Evolutionary conservation across 92 coral and sea anemone species (phyloP).

Genomic region (Zoanthus solanderi): DNA sequence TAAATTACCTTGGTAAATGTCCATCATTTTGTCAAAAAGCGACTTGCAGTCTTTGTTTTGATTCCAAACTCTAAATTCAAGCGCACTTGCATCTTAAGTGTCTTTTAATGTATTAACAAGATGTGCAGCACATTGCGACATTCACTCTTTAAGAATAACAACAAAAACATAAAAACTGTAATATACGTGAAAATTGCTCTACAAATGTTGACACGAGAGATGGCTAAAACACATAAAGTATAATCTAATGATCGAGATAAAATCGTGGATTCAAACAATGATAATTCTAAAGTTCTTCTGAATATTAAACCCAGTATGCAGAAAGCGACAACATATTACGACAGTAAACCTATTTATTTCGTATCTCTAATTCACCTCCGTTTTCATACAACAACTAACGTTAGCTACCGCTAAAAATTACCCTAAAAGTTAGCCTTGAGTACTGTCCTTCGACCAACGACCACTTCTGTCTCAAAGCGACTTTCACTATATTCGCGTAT

Average conservation of each 20-base stretch:
- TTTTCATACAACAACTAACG: background rate
- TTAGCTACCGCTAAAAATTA: background rate
- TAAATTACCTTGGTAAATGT: conserved; percentile 37
- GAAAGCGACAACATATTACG: background rate
- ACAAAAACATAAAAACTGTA: background rate
- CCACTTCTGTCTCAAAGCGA: background rate
- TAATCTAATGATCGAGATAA: conserved; percentile 46
- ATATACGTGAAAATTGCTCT: conserved; percentile 16
- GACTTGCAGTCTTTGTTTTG: conserved; percentile 45
- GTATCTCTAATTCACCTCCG: background rate
- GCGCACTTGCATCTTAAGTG: conserved; percentile 17
- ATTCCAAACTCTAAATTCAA: conserved; percentile 19
- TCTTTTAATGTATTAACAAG: conserved; percentile 33
- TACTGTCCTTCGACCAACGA: background rate
- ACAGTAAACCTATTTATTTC: conserved; percentile 4
- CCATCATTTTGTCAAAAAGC: conserved; percentile 49
- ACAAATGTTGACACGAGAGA: conserved; percentile 34
- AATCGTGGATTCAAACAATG: conserved; percentile 31
- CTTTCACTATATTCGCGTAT: background rate
- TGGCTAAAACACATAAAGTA: conserved; percentile 21
- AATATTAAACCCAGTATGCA: background rate
- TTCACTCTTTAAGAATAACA: background rate
- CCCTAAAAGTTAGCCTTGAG: background rate
- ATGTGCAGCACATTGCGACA: conserved; percentile 6
- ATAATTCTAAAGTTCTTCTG: conserved; percentile 2